phyloP scores from a whole-genome alignment of 1,140 invertebrate species.

The Hycleus phaleratus region DNA sequence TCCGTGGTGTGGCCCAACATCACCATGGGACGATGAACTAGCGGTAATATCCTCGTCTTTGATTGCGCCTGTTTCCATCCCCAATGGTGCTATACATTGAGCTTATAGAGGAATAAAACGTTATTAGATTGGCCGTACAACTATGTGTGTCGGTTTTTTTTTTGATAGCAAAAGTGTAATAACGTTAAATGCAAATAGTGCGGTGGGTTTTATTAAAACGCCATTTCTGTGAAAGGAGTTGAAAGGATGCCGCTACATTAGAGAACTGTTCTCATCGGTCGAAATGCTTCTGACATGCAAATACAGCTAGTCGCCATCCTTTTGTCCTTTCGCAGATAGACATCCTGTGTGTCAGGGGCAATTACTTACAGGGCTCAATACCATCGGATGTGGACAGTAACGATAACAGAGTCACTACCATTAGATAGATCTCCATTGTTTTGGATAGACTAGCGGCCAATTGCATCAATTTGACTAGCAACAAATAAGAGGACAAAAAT shows the following conservation, averaged over 20 bases:
- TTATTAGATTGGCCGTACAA: slow-evolving; percentile 6
- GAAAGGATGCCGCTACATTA: slow-evolving; percentile 14
- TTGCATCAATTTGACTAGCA: no score
- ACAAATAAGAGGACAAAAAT: no score
- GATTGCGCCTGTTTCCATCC: slow-evolving; percentile 85
- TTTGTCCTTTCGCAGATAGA: slow-evolving; percentile 17
- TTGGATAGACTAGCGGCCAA: no score
- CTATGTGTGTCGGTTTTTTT: slow-evolving; percentile 8
- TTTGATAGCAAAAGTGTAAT: slow-evolving; percentile 16
- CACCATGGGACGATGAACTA: slow-evolving; percentile 80
- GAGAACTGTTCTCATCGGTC: slow-evolving; percentile 13
- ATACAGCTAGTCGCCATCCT: slow-evolving; percentile 14
- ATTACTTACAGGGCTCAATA: slow-evolving; percentile 32
- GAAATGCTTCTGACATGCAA: slow-evolving; percentile 27
- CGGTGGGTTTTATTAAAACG: slow-evolving; percentile 17
- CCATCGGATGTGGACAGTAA: slow-evolving; percentile 21
- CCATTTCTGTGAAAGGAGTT: slow-evolving; percentile 7
- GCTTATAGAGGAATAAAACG: slow-evolving; percentile 48
- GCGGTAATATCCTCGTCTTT: slow-evolving; percentile 78
- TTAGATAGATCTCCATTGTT: slow-evolving; percentile 12
- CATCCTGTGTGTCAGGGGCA: slow-evolving; percentile 18
- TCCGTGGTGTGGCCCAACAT: slow-evolving; percentile 83
- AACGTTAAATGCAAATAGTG: slow-evolving; percentile 26
- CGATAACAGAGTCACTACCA: slow-evolving; percentile 11
- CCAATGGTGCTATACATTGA: slow-evolving; percentile 73